Conservation (phyloP, 2,797 vertebrate genomes). For the Cyclura pinguis region DNA sequence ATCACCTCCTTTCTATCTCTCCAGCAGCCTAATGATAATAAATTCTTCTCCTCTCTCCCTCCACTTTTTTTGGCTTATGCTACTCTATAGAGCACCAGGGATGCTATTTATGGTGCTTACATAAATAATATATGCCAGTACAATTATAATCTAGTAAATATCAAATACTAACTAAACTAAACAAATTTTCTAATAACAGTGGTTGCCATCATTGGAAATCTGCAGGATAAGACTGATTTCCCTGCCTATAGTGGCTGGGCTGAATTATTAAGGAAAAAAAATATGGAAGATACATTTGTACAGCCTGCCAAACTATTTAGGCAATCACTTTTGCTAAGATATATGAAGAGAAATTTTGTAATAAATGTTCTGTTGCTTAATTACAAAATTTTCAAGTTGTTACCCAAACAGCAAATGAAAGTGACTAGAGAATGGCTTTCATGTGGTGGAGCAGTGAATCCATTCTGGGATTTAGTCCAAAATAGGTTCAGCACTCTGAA, state of each 20-base stretch:
- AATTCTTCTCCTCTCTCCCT: too few relatives aligned
- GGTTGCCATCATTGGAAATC: not conserved
- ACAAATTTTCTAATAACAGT: not conserved
- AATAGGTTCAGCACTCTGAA: too few relatives aligned
- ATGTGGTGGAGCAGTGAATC: too few relatives aligned
- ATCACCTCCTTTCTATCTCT: not conserved
- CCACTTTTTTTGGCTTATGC: too few relatives aligned
- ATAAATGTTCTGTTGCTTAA: not conserved
- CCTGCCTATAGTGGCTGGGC: not conserved
- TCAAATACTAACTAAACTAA: not conserved
- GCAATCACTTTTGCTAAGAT: not conserved
- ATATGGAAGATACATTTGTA: not conserved
- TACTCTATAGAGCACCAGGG: too few relatives aligned
- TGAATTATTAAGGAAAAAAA: not conserved
- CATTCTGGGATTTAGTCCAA: too few relatives aligned
- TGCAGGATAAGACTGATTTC: too few relatives aligned
- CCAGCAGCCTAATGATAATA: too few relatives aligned
- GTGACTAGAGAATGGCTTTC: too few relatives aligned
- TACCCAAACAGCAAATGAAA: not conserved
- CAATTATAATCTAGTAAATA: not conserved
- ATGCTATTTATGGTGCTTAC: not conserved
- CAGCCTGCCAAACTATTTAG: not conserved
- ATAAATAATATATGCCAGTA: not conserved
- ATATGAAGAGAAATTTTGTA: not conserved
- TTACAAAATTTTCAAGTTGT: not conserved